These are phyloP conservation scores for Planococcus citri DNA, from an alignment of 1,140 invertebrate species.

Conservation along the genomic window DNA sequence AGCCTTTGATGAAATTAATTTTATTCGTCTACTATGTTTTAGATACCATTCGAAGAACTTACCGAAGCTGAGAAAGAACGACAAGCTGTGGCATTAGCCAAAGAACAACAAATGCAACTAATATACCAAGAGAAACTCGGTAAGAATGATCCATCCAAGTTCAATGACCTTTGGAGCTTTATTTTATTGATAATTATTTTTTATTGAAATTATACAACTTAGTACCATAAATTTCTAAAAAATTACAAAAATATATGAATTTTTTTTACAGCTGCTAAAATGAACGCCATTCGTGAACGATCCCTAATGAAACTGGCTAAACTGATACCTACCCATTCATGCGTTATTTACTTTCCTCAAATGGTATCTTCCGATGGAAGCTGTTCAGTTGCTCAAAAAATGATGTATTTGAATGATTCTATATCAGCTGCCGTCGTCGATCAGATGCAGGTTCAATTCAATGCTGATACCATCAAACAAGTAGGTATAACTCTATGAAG, in stretches of 20 bases:
- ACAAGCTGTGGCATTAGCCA: constrained; percentile 28
- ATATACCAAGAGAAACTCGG: constrained; percentile 33
- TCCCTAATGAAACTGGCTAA: constrained; percentile 26
- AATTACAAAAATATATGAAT: too few species aligned
- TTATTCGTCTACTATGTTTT: constrained; percentile 28
- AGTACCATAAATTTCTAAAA: too few species aligned
- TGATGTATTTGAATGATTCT: background rate
- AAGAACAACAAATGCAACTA: constrained; percentile 33
- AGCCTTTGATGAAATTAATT: too few species aligned
- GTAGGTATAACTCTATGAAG: background rate
- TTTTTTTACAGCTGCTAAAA: constrained; percentile 24
- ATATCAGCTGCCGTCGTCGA: background rate
- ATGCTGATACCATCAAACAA: background rate
- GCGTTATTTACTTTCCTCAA: constrained; percentile 29
- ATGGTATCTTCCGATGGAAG: constrained; percentile 18
- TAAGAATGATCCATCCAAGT: constrained; percentile 21
- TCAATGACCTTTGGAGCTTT: background rate
- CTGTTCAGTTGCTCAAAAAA: background rate
- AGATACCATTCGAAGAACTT: constrained; percentile 33
- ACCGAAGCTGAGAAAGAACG: constrained; percentile 35
- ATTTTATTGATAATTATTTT: background rate
- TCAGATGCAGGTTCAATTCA: background rate
- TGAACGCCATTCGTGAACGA: constrained; percentile 25
- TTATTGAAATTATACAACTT: background rate
- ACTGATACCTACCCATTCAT: constrained; percentile 23